Percentiles rank a stretch among this genome's conserved stretches.
Evolutionary conservation across 2,113 vertebrate species (phyloP).

Genomic region (Hippocampus barbouri): DNA sequence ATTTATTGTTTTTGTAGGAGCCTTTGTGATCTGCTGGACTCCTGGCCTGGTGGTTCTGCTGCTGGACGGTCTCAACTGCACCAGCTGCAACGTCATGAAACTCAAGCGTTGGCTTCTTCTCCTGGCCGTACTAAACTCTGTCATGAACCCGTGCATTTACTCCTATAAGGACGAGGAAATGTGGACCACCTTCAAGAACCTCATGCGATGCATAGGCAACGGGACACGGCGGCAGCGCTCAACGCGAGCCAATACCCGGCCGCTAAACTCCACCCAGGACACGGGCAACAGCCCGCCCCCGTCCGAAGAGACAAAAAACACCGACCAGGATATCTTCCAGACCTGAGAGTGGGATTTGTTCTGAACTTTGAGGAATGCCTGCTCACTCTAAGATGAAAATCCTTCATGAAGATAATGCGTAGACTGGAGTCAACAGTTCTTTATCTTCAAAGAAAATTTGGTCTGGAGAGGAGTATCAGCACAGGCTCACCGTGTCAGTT

Average conservation of each 20-base stretch:
- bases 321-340: slow-evolving; percentile 46
- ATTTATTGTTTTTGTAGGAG: slow-evolving; percentile 71
- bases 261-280: slow-evolving; percentile 76
- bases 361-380: not conserved
- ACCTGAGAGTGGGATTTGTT: slow-evolving; percentile 36
- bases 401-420: slow-evolving; percentile 12
- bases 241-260: slow-evolving; percentile 73
- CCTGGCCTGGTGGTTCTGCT: slow-evolving; percentile 88
- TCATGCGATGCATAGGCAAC: slow-evolving; percentile 79
- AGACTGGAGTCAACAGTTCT: slow-evolving; percentile 15
- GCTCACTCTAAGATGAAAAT: not conserved
- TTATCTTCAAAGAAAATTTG: slow-evolving; percentile 8
- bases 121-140: slow-evolving; percentile 88
- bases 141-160: slow-evolving; percentile 98
- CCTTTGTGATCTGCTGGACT: slow-evolving; percentile 96
- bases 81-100: slow-evolving; percentile 75
- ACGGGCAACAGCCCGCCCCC: slow-evolving; percentile 52
- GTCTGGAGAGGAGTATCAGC: slow-evolving; percentile 9
- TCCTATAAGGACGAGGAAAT: slow-evolving; percentile 97
- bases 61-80: slow-evolving; percentile 86
- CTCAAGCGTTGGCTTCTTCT: slow-evolving; percentile 91
- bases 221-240: slow-evolving; percentile 79
- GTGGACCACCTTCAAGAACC: slow-evolving; percentile 89
- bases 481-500: not conserved
- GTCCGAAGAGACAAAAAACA: slow-evolving; percentile 61